A percentile compares a stretch with the other conserved stretches of the same genome.
These are phyloP conservation scores for Pachyramphus minor DNA, from an alignment of 2,113 vertebrate species.

Conservation along the genomic window DNA sequence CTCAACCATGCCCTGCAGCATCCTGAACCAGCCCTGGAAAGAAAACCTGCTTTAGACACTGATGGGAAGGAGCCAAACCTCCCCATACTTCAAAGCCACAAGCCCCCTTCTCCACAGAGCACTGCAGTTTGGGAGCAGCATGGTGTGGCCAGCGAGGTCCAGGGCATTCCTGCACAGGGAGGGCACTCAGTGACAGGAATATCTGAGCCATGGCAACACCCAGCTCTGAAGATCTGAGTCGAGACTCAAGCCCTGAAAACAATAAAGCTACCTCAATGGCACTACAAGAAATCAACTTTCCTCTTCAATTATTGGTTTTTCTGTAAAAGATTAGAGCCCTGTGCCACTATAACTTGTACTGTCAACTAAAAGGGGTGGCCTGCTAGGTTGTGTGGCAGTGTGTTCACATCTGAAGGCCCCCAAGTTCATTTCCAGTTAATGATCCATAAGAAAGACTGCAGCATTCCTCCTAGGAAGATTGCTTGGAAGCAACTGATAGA, in stretches of 20 bases:
- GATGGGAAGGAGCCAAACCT: not conserved
- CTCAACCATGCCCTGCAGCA: fast-evolving
- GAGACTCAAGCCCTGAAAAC: not conserved
- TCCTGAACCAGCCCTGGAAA: not conserved
- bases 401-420: not conserved
- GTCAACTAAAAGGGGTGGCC: not conserved
- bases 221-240: not conserved
- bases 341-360: not conserved
- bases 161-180: not conserved
- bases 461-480: not conserved
- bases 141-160: fast-evolving
- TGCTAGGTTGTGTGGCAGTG: not conserved
- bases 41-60: not conserved
- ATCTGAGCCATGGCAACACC: not conserved
- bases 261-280: not conserved
- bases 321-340: not conserved
- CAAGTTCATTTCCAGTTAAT: conserved; percentile 21
- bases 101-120: not conserved
- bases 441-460: not conserved
- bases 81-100: not conserved
- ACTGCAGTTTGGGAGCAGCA: not conserved
- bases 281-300: not conserved
- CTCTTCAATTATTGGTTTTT: not conserved
- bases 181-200: not conserved
- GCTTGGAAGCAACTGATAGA: not conserved